A percentile compares a stretch with the other conserved stretches of the same genome.
These are phyloP conservation scores for Myiozetetes cayanensis DNA, from an alignment of 2,113 vertebrate species.

Conservation along the genomic window DNA sequence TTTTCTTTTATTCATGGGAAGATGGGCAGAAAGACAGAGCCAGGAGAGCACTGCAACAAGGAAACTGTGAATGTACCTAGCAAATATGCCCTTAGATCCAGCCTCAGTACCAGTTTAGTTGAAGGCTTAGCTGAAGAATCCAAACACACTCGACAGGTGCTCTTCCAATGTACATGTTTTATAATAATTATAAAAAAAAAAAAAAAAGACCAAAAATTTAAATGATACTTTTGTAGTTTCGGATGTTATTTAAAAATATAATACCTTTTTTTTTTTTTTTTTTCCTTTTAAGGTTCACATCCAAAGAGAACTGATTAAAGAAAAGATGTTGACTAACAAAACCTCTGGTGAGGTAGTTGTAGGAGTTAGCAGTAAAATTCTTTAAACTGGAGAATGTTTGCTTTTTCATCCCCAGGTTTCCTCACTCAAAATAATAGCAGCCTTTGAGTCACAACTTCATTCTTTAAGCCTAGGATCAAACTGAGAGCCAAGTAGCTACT, in stretches of 20 bases:
- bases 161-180: neutral
- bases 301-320: neutral
- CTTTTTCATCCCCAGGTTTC: neutral
- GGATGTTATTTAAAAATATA: neutral
- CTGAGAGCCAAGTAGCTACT: neutral
- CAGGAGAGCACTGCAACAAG: neutral
- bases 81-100: neutral
- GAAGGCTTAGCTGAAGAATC: neutral
- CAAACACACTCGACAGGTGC: neutral
- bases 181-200: neutral
- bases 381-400: neutral
- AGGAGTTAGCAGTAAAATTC: neutral
- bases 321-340: neutral
- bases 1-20: neutral
- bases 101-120: neutral
- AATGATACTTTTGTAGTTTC: neutral
- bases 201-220: neutral
- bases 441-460: neutral
- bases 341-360: neutral
- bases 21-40: neutral
- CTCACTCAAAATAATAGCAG: neutral
- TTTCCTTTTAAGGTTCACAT: neutral
- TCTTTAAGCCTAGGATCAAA: constrained; percentile 22
- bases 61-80: neutral
- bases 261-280: neutral